phyloP scores from a whole-genome alignment of 2,113 vertebrate species.

The Lepus americanus region DNA sequence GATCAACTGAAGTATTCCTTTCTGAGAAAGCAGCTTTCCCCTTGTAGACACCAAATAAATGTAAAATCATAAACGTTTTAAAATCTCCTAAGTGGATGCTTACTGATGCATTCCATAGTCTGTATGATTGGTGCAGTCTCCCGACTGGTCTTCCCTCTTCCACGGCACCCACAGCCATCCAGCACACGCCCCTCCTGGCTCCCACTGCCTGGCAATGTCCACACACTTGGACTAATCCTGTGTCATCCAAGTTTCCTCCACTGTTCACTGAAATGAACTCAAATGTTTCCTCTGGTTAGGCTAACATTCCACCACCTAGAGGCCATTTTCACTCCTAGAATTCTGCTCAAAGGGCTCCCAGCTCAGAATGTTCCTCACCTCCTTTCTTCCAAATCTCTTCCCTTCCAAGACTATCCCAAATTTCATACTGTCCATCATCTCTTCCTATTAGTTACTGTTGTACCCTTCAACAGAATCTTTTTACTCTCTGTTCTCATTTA shows the following conservation, averaged over 20 bases:
- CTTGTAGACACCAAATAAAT: conserved; percentile 22
- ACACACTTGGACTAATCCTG: not conserved
- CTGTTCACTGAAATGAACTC: not conserved
- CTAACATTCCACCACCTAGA: not conserved
- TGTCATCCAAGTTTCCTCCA: not conserved
- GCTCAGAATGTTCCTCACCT: not conserved
- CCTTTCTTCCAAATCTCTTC: not conserved
- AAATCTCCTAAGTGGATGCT: not conserved
- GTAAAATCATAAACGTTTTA: not conserved
- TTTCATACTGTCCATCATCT: not conserved
- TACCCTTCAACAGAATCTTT: not conserved
- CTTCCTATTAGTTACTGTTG: not conserved
- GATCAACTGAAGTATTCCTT: not conserved
- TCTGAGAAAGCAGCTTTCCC: conserved; percentile 1
- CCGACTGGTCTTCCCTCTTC: not conserved
- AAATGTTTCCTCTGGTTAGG: not conserved
- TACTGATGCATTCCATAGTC: not conserved
- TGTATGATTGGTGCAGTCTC: not conserved
- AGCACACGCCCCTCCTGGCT: not conserved
- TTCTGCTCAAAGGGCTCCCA: not conserved
- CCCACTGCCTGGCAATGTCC: not conserved
- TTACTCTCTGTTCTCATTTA: not conserved
- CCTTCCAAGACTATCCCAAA: not conserved
- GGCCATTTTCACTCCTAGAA: not conserved
- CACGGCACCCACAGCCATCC: not conserved